A percentile compares a stretch with the other conserved stretches of the same genome.
Conservation (phyloP, 2,797 vertebrate genomes). For the Ficedula albicollis region DNA sequence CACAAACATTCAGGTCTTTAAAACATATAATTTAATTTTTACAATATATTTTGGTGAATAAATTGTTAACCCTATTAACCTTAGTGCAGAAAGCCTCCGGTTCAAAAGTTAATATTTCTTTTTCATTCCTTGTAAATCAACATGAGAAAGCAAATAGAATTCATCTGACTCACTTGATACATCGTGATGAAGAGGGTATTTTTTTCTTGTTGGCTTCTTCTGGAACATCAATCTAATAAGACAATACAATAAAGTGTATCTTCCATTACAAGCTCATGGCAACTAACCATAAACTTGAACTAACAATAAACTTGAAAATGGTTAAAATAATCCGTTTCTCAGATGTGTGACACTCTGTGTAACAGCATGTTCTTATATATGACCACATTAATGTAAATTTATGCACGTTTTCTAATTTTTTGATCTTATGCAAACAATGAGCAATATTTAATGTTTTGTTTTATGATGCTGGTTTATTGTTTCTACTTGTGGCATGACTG, state of each 20-base stretch:
- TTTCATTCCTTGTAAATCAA: background rate
- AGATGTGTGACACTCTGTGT: background rate
- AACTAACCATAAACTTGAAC: background rate
- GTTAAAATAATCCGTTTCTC: background rate
- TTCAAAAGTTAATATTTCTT: background rate
- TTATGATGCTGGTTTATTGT: background rate
- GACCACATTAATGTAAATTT: background rate
- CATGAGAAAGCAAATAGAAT: background rate
- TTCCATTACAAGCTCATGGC: background rate
- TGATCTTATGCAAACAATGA: background rate
- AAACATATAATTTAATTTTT: background rate
- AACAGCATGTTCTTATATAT: background rate
- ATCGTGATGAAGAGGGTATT: conserved; percentile 39
- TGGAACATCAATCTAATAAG: conserved; percentile 76
- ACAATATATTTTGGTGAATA: background rate
- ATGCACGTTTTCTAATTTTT: background rate
- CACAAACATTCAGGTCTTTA: background rate
- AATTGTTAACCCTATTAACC: background rate
- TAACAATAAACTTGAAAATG: background rate
- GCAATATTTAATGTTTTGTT: background rate
- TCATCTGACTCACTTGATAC: conserved; percentile 73
- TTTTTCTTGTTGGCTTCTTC: conserved; percentile 67
- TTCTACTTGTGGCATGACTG: background rate
- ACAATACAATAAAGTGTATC: background rate
- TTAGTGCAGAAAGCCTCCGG: background rate